A percentile compares a stretch with the other conserved stretches of the same genome.
These are phyloP conservation scores for Stegastes partitus DNA, from an alignment of 2,113 vertebrate genomes.

Conservation along the genomic window DNA sequence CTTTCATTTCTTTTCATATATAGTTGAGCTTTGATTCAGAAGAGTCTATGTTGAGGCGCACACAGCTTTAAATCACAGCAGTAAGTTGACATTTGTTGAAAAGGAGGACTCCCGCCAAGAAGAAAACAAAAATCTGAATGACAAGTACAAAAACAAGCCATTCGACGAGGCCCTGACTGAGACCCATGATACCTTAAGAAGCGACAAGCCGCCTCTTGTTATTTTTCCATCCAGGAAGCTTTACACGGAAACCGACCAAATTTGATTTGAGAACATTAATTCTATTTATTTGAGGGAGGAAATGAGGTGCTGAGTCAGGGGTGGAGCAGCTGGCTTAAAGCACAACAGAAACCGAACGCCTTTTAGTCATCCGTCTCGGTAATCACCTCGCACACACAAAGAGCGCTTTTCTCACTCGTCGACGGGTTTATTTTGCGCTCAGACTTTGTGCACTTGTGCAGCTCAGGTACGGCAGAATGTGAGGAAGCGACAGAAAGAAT, in stretches of 20 bases:
- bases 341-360: constrained; percentile 74
- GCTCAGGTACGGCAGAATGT: constrained; percentile 58
- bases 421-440: constrained; percentile 67
- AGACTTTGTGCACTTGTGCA: constrained; percentile 61
- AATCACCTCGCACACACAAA: constrained; percentile 70
- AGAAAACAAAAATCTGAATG: constrained; percentile 57
- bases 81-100: constrained; percentile 51
- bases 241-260: constrained; percentile 61
- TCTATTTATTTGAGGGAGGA: constrained; percentile 76
- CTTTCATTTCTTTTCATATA: constrained; percentile 32
- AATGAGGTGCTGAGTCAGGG: constrained; percentile 75
- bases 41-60: constrained; percentile 18
- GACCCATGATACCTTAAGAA: constrained; percentile 51
- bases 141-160: constrained; percentile 41
- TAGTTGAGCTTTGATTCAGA: constrained; percentile 23
- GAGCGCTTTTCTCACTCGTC: constrained; percentile 53
- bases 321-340: constrained; percentile 61
- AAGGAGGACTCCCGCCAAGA: constrained; percentile 31
- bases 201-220: constrained; percentile 58
- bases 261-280: constrained; percentile 76
- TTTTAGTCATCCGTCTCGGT: constrained; percentile 56
- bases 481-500: constrained; percentile 46
- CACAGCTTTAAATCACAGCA: constrained; percentile 50
- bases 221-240: constrained; percentile 70
- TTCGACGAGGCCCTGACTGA: constrained; percentile 27